Percentiles rank a stretch among this genome's conserved stretches.
Evolutionary conservation across 2,888 invertebrate species (phyloP).

Genomic region (Xestia ashworthii): DNA sequence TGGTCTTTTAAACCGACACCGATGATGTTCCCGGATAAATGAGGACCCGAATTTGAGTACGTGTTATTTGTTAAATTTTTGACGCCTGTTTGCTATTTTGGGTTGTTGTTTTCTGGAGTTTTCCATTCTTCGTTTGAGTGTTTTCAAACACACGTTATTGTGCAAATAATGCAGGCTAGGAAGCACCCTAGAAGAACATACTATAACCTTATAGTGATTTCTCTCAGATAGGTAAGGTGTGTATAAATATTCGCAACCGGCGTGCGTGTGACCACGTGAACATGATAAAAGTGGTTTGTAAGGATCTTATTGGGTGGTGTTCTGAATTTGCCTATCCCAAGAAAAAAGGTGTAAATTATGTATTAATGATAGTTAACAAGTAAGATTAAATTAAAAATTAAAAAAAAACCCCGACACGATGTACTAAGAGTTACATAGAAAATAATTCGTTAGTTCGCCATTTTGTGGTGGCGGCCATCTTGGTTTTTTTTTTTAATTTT

Average conservation of each 20-base stretch:
- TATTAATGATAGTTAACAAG: neutral
- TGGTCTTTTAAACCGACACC: slow-evolving; percentile 67
- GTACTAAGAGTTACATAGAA: too few species aligned
- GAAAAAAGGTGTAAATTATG: neutral
- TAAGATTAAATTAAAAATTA: too few species aligned
- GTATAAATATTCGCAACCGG: neutral
- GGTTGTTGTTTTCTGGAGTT: neutral
- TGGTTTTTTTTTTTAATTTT: too few species aligned
- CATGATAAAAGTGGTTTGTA: neutral
- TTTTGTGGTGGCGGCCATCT: too few species aligned
- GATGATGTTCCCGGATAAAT: slow-evolving; percentile 52
- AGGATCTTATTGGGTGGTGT: neutral
- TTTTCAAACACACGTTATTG: neutral
- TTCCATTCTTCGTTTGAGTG: neutral
- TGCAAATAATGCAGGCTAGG: neutral
- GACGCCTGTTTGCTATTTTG: slow-evolving; percentile 8
- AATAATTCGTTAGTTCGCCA: too few species aligned
- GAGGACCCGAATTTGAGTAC: slow-evolving; percentile 47
- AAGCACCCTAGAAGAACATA: neutral
- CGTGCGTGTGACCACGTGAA: neutral
- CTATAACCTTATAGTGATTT: neutral
- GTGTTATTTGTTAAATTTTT: slow-evolving; percentile 34
- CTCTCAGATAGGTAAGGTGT: neutral
- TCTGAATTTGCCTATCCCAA: neutral
- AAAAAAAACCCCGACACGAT: too few species aligned